phyloP scores from a whole-genome alignment of 2,888 invertebrate genomes.

The Scaptomyza flava region DNA sequence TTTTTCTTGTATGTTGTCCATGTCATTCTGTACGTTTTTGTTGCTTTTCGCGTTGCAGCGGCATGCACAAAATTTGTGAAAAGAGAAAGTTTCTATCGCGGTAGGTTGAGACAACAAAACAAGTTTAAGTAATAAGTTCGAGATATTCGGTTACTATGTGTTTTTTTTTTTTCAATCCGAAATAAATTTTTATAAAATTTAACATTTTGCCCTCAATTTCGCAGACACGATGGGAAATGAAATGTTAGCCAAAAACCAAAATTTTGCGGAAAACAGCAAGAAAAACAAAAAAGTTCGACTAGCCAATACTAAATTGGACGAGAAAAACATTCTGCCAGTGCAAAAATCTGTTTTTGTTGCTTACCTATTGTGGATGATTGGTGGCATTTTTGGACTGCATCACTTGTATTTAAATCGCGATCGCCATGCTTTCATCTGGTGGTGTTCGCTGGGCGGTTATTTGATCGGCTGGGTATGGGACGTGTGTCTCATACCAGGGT shows the following conservation, averaged over 20 bases:
- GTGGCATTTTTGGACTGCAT: slow-evolving; percentile 95
- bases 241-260: background rate
- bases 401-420: slow-evolving; percentile 95
- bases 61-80: slow-evolving; percentile 77
- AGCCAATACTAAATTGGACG: slow-evolving; percentile 15
- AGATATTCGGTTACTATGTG: background rate
- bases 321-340: slow-evolving; percentile 62
- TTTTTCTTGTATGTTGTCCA: background rate
- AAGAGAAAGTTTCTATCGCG: slow-evolving; percentile 73
- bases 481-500: slow-evolving; percentile 92
- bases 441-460: slow-evolving; percentile 93
- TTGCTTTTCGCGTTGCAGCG: slow-evolving; percentile 33
- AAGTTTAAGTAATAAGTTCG: background rate
- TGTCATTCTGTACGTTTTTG: background rate
- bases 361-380: slow-evolving; percentile 94
- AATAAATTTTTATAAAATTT: background rate
- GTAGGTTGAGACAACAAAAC: slow-evolving; percentile 1
- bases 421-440: slow-evolving; percentile 95
- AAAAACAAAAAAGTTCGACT: slow-evolving; percentile 21
- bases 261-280: background rate
- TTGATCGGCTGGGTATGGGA: slow-evolving; percentile 94
- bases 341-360: slow-evolving; percentile 88
- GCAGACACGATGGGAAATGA: slow-evolving; percentile 5
- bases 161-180: background rate
- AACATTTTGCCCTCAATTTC: background rate